These are phyloP conservation scores for Camponotus fellah DNA, from an alignment of 2,888 invertebrate species.

Conservation along the genomic window DNA sequence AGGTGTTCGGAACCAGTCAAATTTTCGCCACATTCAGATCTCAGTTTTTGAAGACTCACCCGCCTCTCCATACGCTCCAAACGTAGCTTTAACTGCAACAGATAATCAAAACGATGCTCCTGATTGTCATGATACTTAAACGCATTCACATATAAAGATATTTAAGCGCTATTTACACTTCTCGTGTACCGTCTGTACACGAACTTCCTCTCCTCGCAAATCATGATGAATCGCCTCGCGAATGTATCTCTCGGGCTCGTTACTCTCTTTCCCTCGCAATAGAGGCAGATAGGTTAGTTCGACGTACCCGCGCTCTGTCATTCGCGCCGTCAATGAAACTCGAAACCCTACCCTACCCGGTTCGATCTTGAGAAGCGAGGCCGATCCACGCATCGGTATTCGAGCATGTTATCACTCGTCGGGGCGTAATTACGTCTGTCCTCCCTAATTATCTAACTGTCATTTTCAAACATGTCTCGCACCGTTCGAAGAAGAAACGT, in stretches of 20 bases:
- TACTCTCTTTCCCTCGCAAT: neutral
- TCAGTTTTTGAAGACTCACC: conserved; percentile 86
- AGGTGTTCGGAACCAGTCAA: conserved; percentile 77
- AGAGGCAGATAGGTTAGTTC: conserved; percentile 23
- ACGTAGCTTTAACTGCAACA: conserved; percentile 89
- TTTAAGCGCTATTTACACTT: conserved; percentile 38
- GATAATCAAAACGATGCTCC: conserved; percentile 27
- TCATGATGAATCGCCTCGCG: neutral
- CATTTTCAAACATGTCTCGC: conserved; percentile 40
- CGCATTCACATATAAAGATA: neutral
- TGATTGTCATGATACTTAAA: neutral
- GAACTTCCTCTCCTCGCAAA: conserved; percentile 26
- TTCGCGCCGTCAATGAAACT: conserved; percentile 8
- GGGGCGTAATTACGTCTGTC: neutral
- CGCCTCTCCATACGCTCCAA: conserved; percentile 90
- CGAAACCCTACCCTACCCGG: neutral
- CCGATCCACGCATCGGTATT: neutral
- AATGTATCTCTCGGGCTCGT: neutral
- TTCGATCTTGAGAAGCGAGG: neutral
- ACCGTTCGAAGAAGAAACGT: neutral
- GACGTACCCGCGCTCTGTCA: conserved; percentile 7
- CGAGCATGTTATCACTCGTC: neutral
- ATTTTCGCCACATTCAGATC: conserved; percentile 82
- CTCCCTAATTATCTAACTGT: conserved; percentile 17
- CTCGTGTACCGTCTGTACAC: conserved; percentile 34